A percentile compares a stretch with the other conserved stretches of the same genome.
Conservation (phyloP, 2,888 invertebrate species). For the Pomacea canaliculata region DNA sequence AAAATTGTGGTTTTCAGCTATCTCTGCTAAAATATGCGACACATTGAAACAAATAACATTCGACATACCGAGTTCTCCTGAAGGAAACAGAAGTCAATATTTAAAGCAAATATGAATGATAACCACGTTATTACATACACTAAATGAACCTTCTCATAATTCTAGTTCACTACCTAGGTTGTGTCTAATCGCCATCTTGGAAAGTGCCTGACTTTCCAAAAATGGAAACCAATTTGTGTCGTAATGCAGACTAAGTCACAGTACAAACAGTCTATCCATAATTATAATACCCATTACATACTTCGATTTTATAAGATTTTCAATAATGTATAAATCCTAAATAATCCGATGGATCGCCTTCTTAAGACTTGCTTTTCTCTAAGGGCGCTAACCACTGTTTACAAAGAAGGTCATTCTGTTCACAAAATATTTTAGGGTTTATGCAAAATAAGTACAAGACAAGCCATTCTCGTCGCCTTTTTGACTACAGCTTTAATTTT, state of each 20-base stretch:
- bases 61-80: no score
- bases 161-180: neutral
- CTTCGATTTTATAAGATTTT: neutral
- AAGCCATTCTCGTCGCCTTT: no score
- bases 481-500: neutral
- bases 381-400: slow-evolving; percentile 9
- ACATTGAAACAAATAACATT: no score
- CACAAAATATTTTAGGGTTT: neutral
- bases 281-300: neutral
- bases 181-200: slow-evolving; percentile 23
- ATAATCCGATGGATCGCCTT: no score
- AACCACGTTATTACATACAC: neutral
- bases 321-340: neutral
- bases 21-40: no score
- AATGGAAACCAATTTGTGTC: slow-evolving; percentile 20
- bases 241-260: neutral
- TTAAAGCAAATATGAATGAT: no score
- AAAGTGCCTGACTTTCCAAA: slow-evolving; percentile 28
- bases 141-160: neutral
- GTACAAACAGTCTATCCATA: neutral
- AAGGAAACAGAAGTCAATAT: no score
- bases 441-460: no score
- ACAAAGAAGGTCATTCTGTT: slow-evolving; percentile 9
- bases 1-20: no score
- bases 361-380: neutral